Evolutionary conservation across 2,113 vertebrate species (phyloP).

Genomic region (Drymodes brunneopygia): DNA sequence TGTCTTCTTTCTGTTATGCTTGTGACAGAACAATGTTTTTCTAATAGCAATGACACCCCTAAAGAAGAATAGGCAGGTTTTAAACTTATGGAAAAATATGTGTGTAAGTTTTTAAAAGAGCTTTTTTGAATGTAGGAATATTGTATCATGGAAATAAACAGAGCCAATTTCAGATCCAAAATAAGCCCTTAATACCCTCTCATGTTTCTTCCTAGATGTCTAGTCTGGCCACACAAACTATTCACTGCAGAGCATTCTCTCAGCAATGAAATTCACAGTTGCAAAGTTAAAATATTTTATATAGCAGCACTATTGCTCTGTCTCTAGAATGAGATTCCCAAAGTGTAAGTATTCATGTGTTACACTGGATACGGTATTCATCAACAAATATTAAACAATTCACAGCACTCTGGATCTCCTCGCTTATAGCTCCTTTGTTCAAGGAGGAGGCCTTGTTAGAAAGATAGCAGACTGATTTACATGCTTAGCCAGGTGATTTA

Average conservation of each 20-base stretch:
- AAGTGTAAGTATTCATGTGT: neutral
- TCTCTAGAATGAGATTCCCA: neutral
- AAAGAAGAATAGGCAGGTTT: neutral
- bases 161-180: neutral
- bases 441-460: neutral
- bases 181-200: neutral
- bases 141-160: neutral
- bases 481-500: neutral
- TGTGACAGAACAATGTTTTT: neutral
- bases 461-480: neutral
- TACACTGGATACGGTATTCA: neutral
- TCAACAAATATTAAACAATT: neutral
- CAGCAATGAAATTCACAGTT: neutral
- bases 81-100: neutral
- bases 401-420: neutral
- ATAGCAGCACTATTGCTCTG: neutral
- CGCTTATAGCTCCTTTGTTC: accelerated
- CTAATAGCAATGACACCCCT: neutral
- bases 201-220: neutral
- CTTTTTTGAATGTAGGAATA: neutral
- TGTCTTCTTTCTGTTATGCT: neutral
- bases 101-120: neutral
- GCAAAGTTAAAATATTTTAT: neutral
- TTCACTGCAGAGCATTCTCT: neutral
- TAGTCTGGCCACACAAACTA: neutral